Conservation (phyloP, 2,113 vertebrate species). For the Syngnathus scovelli region DNA sequence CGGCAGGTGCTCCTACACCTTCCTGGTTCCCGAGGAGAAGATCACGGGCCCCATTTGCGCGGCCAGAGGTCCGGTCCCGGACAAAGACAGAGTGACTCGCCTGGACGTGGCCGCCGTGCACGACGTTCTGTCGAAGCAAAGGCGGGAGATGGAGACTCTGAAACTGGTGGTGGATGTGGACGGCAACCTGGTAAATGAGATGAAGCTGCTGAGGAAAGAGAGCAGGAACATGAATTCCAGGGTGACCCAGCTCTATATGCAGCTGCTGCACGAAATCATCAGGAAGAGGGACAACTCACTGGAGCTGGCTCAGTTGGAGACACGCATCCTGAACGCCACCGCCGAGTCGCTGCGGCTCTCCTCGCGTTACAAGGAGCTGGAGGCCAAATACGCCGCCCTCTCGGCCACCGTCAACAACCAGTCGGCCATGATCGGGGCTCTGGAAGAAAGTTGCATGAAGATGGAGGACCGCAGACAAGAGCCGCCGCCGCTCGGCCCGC, state of each 20-base stretch:
- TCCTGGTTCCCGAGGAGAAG: constrained; percentile 94
- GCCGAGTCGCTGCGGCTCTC: constrained; percentile 86
- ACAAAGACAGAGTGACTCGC: constrained; percentile 84
- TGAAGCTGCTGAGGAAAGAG: constrained; percentile 93
- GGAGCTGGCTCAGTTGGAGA: constrained; percentile 92
- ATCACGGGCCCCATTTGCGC: constrained; percentile 96
- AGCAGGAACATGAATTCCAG: constrained; percentile 99
- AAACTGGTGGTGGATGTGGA: constrained; percentile 93
- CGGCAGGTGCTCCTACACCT: constrained; percentile 92
- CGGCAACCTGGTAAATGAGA: constrained; percentile 93
- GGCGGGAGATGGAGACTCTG: constrained; percentile 86
- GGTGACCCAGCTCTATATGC: constrained; percentile 98
- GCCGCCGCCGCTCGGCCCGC: constrained; percentile 73
- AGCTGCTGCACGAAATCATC: constrained; percentile 95
- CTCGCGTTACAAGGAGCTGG: constrained; percentile 85
- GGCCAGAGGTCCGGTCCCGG: constrained; percentile 69
- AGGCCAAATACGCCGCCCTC: constrained; percentile 81
- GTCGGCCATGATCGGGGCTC: constrained; percentile 80
- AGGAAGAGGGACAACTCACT: constrained; percentile 94
- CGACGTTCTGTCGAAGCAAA: constrained; percentile 88
- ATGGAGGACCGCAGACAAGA: constrained; percentile 79
- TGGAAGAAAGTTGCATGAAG: constrained; percentile 89
- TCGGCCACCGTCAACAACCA: constrained; percentile 93
- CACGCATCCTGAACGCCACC: constrained; percentile 89
- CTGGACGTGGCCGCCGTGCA: constrained; percentile 89